These are phyloP conservation scores for Rissa tridactyla DNA, from an alignment of 2,113 vertebrate genomes.

Conservation along the genomic window DNA sequence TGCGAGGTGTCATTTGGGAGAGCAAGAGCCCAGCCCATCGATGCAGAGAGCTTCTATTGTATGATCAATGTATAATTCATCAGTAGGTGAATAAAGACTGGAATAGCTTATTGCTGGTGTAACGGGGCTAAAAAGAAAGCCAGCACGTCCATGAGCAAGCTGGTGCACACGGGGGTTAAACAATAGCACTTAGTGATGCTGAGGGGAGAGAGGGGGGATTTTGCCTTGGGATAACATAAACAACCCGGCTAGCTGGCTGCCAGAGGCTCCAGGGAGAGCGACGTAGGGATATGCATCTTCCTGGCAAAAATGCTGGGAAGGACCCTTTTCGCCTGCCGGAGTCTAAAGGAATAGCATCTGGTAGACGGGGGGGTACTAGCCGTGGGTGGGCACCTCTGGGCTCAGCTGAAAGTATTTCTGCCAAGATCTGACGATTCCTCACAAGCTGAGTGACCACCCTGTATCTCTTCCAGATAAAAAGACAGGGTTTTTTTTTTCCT, in stretches of 20 bases:
- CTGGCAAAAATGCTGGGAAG: neutral
- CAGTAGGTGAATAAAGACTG: slow-evolving; percentile 23
- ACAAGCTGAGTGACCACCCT: neutral
- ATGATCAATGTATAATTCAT: slow-evolving; percentile 59
- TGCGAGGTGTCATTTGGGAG: neutral
- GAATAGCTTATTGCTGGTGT: neutral
- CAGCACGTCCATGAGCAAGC: accelerated
- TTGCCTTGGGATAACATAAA: neutral
- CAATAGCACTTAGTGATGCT: neutral
- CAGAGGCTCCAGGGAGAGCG: neutral
- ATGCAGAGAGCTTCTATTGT: neutral
- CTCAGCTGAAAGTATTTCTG: neutral
- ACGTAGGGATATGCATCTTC: neutral
- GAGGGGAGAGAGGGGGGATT: neutral
- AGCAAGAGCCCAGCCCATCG: neutral
- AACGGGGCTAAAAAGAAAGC: neutral
- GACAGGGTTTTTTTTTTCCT: neutral
- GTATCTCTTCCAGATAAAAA: neutral
- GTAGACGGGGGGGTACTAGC: neutral
- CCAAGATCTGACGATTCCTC: neutral
- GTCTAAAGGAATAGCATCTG: neutral
- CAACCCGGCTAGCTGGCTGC: neutral
- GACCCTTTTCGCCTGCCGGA: neutral
- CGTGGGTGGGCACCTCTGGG: neutral
- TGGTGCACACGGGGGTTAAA: neutral